Base-by-base conservation (phyloP, 2,113 vertebrate genomes). In the Sinocyclocheilus anophthalmus region DNA sequence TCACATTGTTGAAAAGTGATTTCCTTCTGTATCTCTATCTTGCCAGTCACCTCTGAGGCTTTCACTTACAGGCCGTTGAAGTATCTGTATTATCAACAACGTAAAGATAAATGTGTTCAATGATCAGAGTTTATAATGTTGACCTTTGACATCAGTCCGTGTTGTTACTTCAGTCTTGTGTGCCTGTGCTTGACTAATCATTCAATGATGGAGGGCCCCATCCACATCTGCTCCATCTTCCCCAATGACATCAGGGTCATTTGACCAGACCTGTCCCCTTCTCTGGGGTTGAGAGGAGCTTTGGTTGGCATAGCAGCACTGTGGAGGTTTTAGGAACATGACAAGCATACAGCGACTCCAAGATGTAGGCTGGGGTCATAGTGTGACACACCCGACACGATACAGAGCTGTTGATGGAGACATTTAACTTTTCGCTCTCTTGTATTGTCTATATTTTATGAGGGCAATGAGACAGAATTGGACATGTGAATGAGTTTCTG, bases 281-380 rank as follows among this genome's bases (percentile, higher is more conserved):
- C 87, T 75, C 69, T 4, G 53, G 67, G 84, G 39, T 63, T 88
- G 85, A 84, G 83, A 83, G 81, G 85, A 86, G 80, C 76, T 88
- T 76, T 84, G 85, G 87, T 88, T 88, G 85, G 55, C 85, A 86
- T 88, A 83, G 87, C 81, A 88, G 86, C 87, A 73, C 87, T 80
- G 55, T 39, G 70, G 72, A 79, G 81, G 81, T 67, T 86, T 84
- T 86, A 55, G 69, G 87, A 76, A 63, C 45, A 76, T 81, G 84
- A 80, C 76, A 48, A 67, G 81, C 85, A 79, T 85, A 73, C 65
- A 84, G 76, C 24, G 59, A 53, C 87, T 81, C 84, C 20, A 50
- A 76, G 67, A 73, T 70, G 75, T 45, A 30, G 63, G 76, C n/a
- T 81, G 42, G 72, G 75, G 81, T 76, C 76, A 63, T 78, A n/a